A percentile compares a stretch with the other conserved stretches of the same genome.
Conservation (phyloP, 2,113 vertebrate genomes). For the Labrus mixtus region DNA sequence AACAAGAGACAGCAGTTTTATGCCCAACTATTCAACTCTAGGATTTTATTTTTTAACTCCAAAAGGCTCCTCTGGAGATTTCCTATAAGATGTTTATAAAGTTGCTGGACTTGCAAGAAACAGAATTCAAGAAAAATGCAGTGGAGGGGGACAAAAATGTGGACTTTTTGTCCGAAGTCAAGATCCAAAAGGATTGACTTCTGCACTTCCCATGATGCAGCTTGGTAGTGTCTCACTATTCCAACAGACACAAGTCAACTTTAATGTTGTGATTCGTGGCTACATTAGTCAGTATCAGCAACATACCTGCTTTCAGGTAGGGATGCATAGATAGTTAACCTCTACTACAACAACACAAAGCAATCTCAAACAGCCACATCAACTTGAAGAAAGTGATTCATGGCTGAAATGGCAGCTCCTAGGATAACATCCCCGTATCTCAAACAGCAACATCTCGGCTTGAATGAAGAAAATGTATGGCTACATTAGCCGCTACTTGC, state of each 20-base stretch:
- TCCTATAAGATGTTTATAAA: neutral
- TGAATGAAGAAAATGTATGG: too few species aligned
- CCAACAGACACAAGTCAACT: neutral
- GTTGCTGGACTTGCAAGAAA: slow-evolving; percentile 20
- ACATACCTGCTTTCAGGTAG: too few species aligned
- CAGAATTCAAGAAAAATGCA: slow-evolving; percentile 25
- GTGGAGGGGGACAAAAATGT: neutral
- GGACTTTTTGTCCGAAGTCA: neutral
- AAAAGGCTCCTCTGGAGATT: slow-evolving; percentile 26
- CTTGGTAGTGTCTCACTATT: neutral
- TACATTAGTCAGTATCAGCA: neutral
- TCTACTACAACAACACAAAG: too few species aligned
- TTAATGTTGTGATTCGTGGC: neutral
- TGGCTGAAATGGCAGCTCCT: too few species aligned
- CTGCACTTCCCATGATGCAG: neutral
- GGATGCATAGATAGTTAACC: too few species aligned
- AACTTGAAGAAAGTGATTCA: too few species aligned
- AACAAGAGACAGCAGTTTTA: slow-evolving; percentile 9
- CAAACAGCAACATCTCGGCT: neutral
- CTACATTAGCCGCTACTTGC: too few species aligned
- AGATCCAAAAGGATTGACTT: too few species aligned
- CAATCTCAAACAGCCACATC: too few species aligned
- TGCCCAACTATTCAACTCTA: slow-evolving; percentile 33
- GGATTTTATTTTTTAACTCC: slow-evolving; percentile 35
- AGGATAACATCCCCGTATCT: neutral